These are phyloP conservation scores for Seira musarum DNA, from an alignment of 2,888 invertebrate genomes.

Conservation along the genomic window DNA sequence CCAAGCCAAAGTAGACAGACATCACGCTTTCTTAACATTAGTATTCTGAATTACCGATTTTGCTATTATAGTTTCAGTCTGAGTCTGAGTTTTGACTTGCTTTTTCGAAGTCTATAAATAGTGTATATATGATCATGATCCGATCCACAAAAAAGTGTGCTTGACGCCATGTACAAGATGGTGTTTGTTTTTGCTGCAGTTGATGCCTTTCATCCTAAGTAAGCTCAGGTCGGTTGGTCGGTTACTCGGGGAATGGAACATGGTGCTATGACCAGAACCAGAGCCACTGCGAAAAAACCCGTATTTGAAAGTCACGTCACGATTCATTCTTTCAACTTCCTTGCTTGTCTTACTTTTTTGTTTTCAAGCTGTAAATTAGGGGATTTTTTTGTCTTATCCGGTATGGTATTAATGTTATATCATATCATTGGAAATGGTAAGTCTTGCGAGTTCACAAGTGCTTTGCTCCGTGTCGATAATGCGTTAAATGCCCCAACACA, in stretches of 20 bases:
- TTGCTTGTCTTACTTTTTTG: neutral
- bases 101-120: neutral
- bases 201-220: constrained; percentile 46
- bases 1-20: no score
- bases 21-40: no score
- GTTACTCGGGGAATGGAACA: no score
- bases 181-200: neutral
- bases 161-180: neutral
- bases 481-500: neutral
- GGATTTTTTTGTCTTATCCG: neutral
- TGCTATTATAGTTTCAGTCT: no score
- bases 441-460: neutral
- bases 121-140: neutral
- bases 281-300: constrained; percentile 13
- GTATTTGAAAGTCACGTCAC: constrained; percentile 48
- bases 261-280: constrained; percentile 26
- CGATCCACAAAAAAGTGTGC: neutral
- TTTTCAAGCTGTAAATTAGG: neutral
- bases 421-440: neutral
- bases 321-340: constrained; percentile 22
- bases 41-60: no score
- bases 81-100: neutral
- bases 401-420: neutral
- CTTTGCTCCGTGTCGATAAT: neutral
- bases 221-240: no score